These are phyloP conservation scores for Merops nubicus DNA, from an alignment of 2,113 vertebrate genomes.

Conservation along the genomic window DNA sequence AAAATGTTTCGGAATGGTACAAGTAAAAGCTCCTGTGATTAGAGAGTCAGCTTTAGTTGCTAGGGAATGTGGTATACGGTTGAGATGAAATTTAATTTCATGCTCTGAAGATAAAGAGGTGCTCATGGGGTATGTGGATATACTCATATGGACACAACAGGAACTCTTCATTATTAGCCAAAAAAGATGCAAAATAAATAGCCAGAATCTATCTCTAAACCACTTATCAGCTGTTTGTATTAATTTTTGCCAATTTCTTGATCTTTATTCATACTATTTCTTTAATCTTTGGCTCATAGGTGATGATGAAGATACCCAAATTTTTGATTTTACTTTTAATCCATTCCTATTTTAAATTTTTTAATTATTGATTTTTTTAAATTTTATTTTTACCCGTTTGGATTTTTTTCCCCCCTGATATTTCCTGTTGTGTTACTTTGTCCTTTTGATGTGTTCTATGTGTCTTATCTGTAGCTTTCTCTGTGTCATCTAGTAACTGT, in stretches of 20 bases:
- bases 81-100: background rate
- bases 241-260: background rate
- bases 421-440: background rate
- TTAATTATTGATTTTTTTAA: no score
- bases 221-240: background rate
- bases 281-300: background rate
- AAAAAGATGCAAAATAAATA: background rate
- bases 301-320: background rate
- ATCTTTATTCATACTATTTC: background rate
- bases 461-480: background rate
- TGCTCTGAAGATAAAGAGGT: background rate
- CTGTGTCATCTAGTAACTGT: background rate
- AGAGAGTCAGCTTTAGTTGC: background rate
- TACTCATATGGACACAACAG: background rate
- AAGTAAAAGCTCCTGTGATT: background rate
- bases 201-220: background rate
- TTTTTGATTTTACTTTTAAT: background rate
- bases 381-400: background rate
- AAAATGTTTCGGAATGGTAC: background rate
- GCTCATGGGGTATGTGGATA: background rate
- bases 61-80: background rate
- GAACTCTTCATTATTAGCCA: background rate
- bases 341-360: background rate
- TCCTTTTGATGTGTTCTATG: background rate
- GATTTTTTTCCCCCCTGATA: background rate